Evolutionary conservation across 2,888 invertebrate genomes (phyloP), one percentile per base, ranked within the genome.

Genomic region (Papilio demoleus): DNA sequence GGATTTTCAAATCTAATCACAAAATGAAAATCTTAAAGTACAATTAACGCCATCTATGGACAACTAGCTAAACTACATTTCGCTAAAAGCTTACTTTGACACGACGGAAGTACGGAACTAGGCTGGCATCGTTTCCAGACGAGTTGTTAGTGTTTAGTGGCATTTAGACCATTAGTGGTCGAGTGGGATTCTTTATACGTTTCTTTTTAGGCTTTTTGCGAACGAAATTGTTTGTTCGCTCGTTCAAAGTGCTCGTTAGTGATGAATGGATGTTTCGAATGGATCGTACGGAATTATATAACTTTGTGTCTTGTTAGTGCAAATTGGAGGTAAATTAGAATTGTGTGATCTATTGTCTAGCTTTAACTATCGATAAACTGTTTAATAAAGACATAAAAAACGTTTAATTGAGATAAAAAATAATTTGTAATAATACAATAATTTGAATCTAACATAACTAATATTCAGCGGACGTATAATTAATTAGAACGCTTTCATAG

Each of bases 71-170:
- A 59, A 34, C 22, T 64, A n/a, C 50, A 58, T 60, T 50, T 19
- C 19, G 4, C 27, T 69, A 65, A 69, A 69, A 69, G 65, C 65
- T 58, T 24, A 63, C 45, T 65, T 65, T 60, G 40, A 31, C 53
- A 53, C 6, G 60, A 14, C 60, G 59, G 65, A 69, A 62, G 56
- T 24, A 53, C 65, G 50, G 38, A 69, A 69, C 45, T 50, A 42
- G 68, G 68, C 63, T 64, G 59, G 40, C 22, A 65, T 45, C 24
- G 58, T 19, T 67, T 19, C 36, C 24, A 62, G 67, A n/a, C 31
- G 42, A 27, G 66, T 66, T 56, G 59, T 64, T 68, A 45, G 56
- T 45, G 63, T 58, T 63, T 68, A 68, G 67, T 63, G 67, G 34
- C 67, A 63, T 68, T 68, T 63, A 63, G 67, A 34, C 67, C 58